Evolutionary conservation across 2,113 vertebrate species (phyloP).

Genomic region (Mustela nigripes): DNA sequence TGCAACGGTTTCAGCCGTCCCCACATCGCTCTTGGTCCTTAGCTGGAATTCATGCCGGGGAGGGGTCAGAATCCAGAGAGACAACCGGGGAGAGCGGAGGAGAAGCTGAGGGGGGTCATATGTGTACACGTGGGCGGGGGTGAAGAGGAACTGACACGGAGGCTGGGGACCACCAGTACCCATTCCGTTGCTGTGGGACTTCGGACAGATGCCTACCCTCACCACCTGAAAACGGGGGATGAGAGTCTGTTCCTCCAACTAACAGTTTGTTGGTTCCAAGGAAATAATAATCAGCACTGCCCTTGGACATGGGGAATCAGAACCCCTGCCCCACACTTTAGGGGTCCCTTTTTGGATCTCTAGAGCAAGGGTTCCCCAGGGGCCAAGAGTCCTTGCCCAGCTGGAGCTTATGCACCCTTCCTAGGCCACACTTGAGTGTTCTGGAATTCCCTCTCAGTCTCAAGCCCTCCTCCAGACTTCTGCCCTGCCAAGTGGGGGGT

Average conservation of each 20-base stretch:
- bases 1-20: neutral
- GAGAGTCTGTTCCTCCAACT: neutral
- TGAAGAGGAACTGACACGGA: neutral
- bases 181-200: neutral
- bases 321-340: neutral
- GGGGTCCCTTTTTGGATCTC: neutral
- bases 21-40: neutral
- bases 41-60: neutral
- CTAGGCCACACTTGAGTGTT: neutral
- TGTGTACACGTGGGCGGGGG: fast-evolving
- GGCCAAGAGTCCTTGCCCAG: neutral
- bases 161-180: neutral
- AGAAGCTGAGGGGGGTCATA: neutral
- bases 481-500: neutral
- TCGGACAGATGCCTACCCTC: neutral
- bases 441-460: neutral
- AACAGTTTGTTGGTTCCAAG: neutral
- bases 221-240: neutral
- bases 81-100: neutral
- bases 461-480: neutral
- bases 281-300: neutral
- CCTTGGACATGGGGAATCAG: neutral
- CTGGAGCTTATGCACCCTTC: neutral
- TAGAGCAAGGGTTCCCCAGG: neutral
- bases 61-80: neutral